Base-by-base conservation (phyloP, 2,797 vertebrate genomes). In the Lutjanus campechanus region DNA sequence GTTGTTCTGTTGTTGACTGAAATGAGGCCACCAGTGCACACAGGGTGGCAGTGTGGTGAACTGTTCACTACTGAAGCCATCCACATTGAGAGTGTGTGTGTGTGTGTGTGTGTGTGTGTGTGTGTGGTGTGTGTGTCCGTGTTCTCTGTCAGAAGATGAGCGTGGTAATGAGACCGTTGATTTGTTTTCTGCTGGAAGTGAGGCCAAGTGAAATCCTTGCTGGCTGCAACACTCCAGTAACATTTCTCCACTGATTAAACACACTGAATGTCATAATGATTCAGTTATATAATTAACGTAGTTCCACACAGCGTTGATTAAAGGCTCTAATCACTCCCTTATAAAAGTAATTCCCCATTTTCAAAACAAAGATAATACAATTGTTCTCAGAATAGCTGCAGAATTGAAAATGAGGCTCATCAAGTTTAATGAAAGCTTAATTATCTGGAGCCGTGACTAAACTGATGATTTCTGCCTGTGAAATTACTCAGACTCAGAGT, bases 1-100 rank as follows among this genome's bases (percentile, higher is more conserved):
- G 40, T 59, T 3, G 5, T 65, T 11, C 16, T 47, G 1, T 29
- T 25, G 8, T 5, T 49, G n/a, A n/a, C 8, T 51, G 53, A 75
- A 76, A 46, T 72, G 36, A 51, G 50, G 67, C 71, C 63, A 58
- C 54, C 40, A 49, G 51, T 86, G 79, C 73, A 82, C 90, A 92
- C 90, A 81, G 63, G 91, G 84, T 83, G 93, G 89, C 85, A 89
- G 85, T 89, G 81, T 89, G 78, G 79, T n/a, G 2, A 88, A 46
- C 67, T 15, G 17, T 73, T 69, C 11, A 61, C 40, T 17, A 53
- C 66, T 76, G 25, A 69, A 71, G 25, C 40, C 19, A 8, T 47
- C 43, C 29, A 47, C 44, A 63, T 22, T 29, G 49, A 2, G n/a
- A 36, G 55, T 16, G 13, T 64, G 50, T 68, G 20, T 10, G 25